Conservation (phyloP, 2,888 invertebrate genomes). For the Xanthia icteritia region DNA sequence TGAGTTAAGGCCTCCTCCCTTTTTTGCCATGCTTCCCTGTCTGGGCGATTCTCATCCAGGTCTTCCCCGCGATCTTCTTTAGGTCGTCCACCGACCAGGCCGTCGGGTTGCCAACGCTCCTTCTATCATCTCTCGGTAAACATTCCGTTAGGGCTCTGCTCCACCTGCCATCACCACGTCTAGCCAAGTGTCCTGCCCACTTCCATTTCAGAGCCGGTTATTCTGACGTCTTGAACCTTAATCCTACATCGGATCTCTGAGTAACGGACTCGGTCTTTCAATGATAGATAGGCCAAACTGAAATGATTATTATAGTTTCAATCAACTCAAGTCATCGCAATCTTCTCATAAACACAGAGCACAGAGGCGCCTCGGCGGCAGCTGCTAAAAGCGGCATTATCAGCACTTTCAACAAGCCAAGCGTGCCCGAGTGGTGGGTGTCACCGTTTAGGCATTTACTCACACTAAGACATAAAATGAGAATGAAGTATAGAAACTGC, state of each 20-base stretch:
- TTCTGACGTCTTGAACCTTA: no score
- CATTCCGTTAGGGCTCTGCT: neutral
- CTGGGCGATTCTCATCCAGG: no score
- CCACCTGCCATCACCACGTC: neutral
- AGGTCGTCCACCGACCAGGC: neutral
- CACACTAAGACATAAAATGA: no score
- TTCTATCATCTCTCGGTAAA: neutral
- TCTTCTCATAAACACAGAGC: neutral
- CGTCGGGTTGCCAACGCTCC: neutral
- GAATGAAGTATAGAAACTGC: no score
- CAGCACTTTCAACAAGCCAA: conserved; percentile 1
- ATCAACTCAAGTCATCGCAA: neutral
- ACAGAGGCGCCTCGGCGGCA: neutral
- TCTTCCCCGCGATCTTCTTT: neutral
- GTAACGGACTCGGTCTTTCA: no score
- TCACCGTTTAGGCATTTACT: neutral
- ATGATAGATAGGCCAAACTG: neutral
- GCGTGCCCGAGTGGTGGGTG: neutral
- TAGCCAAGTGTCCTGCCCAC: neutral
- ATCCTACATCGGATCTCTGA: no score
- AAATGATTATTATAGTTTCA: neutral
- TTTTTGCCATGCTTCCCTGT: neutral
- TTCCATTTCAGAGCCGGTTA: neutral
- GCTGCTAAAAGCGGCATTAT: neutral
- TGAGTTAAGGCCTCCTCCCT: neutral